Percentiles rank a stretch among this genome's conserved stretches.
Evolutionary conservation across 1,140 invertebrate genomes (phyloP).

Genomic region (Piezodorus guildinii): DNA sequence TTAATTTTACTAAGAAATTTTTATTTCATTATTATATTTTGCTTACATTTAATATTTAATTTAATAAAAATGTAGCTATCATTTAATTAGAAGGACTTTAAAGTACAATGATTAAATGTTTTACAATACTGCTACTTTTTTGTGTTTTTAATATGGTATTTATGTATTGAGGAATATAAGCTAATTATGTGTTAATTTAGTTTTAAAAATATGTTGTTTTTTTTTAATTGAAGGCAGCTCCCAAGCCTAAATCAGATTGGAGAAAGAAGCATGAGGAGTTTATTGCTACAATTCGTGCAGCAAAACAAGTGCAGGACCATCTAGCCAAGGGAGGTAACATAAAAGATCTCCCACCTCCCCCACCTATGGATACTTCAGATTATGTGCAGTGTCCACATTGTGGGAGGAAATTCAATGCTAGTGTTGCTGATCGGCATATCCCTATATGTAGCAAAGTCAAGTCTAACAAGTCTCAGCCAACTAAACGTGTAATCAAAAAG

Average conservation of each 20-base stretch:
- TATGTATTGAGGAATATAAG: background rate
- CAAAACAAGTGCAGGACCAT: conserved; percentile 75
- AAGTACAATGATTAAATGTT: no score
- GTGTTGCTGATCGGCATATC: conserved; percentile 83
- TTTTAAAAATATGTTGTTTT: conserved; percentile 23
- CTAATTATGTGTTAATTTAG: conserved; percentile 5
- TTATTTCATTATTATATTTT: no score
- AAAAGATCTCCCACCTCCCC: conserved; percentile 79
- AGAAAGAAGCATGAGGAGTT: conserved; percentile 86
- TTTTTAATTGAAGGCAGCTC: conserved; percentile 11
- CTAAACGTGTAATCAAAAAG: no score
- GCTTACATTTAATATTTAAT: no score
- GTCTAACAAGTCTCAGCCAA: conserved; percentile 62
- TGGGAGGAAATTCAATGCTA: conserved; percentile 69
- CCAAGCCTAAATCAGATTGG: conserved; percentile 64
- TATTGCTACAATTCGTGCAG: conserved; percentile 75
- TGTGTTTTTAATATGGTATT: no score
- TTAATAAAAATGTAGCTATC: no score
- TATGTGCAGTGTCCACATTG: conserved; percentile 89
- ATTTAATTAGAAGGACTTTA: no score
- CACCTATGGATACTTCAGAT: conserved; percentile 72
- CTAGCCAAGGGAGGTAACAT: conserved; percentile 75
- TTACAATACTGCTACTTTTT: no score
- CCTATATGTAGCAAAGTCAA: conserved; percentile 77
- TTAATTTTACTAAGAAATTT: no score